These are phyloP conservation scores for Drosophila miranda DNA, from an alignment of 1,140 invertebrate genomes.

Conservation along the genomic window DNA sequence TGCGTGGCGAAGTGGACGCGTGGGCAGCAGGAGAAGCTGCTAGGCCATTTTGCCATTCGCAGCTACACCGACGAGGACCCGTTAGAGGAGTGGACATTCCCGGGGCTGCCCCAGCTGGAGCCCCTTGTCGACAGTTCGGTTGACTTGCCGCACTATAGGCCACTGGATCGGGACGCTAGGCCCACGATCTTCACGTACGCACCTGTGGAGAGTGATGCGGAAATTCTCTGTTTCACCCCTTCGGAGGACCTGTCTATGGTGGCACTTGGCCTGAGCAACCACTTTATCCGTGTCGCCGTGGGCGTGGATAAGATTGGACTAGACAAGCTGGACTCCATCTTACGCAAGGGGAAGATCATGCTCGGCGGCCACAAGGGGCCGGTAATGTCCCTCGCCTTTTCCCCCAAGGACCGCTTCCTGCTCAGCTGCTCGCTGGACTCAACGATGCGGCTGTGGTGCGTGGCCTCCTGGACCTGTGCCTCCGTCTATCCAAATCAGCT, in stretches of 20 bases:
- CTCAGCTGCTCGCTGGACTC: constrained; percentile 50
- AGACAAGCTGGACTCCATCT: constrained; percentile 32
- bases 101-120: neutral
- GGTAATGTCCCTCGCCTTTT: constrained; percentile 35
- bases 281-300: neutral
- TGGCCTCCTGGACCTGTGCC: constrained; percentile 56
- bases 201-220: neutral
- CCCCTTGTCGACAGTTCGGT: constrained; percentile 21
- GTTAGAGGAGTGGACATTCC: constrained; percentile 5
- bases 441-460: constrained; percentile 54
- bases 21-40: constrained; percentile 15
- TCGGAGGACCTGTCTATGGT: too few species aligned
- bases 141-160: neutral
- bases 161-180: too few species aligned
- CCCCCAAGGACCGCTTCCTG: constrained; percentile 46
- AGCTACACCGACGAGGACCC: neutral
- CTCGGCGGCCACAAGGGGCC: constrained; percentile 46
- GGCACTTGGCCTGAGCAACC: too few species aligned
- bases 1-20: constrained; percentile 19
- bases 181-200: neutral
- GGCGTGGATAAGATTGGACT: constrained; percentile 21
- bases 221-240: too few species aligned
- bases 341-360: constrained; percentile 34
- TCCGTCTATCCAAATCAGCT: constrained; percentile 54
- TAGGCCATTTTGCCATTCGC: constrained; percentile 22